These are phyloP conservation scores for Ophioderma brevispina DNA, from an alignment of 35 echinoderm and acorn worm genomes.

Conservation along the genomic window DNA sequence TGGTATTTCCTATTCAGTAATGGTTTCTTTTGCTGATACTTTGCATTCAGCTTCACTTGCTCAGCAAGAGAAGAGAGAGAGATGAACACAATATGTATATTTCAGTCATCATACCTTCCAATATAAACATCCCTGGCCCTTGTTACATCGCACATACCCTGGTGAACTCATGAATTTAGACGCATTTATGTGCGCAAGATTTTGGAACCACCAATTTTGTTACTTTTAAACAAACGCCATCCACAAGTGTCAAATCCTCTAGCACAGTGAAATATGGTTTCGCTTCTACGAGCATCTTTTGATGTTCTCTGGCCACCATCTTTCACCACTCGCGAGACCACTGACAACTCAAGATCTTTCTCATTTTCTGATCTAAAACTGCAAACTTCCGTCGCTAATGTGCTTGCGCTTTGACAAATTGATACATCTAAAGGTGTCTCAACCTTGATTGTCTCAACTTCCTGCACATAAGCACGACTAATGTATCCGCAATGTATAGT, in stretches of 20 bases:
- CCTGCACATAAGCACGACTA: slow-evolving; percentile 54
- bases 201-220: no score
- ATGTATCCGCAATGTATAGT: slow-evolving; percentile 59
- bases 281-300: background rate
- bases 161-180: no score
- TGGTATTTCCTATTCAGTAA: slow-evolving; percentile 39
- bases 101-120: slow-evolving; percentile 41
- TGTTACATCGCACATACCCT: no score
- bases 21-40: slow-evolving; percentile 54
- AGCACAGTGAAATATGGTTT: background rate
- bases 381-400: background rate
- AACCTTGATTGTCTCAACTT: slow-evolving; percentile 15
- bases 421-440: slow-evolving; percentile 30
- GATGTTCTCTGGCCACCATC: background rate
- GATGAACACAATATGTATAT: slow-evolving; percentile 36
- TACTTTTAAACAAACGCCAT: no score
- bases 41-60: slow-evolving; percentile 20
- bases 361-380: slow-evolving; percentile 11
- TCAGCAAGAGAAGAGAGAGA: no score
- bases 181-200: no score
- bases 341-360: background rate
- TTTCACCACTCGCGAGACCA: background rate
- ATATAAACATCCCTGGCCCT: no score
- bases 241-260: slow-evolving; percentile 16
- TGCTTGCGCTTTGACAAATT: background rate